These are phyloP conservation scores for Thamnaconus septentrionalis DNA, from an alignment of 2,113 vertebrate genomes.

Conservation along the genomic window DNA sequence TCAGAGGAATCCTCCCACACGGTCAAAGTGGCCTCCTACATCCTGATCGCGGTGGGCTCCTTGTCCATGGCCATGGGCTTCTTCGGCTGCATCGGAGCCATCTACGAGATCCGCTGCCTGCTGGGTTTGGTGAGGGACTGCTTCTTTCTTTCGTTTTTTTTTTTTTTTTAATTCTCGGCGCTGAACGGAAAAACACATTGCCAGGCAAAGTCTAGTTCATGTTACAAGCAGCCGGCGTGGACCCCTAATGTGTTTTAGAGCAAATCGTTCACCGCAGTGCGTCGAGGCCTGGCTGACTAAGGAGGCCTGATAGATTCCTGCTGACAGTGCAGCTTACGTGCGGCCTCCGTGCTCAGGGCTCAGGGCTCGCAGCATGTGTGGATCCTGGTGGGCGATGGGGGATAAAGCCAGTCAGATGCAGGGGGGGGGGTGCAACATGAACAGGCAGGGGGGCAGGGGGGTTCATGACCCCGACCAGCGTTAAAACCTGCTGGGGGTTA, in stretches of 20 bases:
- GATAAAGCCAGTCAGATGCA: conserved; percentile 54
- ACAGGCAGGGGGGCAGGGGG: conserved; percentile 14
- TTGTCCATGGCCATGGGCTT: conserved; percentile 91
- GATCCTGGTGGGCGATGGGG: conserved; percentile 34
- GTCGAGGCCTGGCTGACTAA: conserved; percentile 32
- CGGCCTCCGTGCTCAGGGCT: conserved; percentile 27
- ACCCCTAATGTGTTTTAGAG: no score
- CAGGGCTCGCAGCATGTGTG: conserved; percentile 45
- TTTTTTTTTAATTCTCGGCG: not conserved
- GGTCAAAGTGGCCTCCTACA: conserved; percentile 78
- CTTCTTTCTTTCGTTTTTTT: not conserved
- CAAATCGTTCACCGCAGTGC: conserved; percentile 12
- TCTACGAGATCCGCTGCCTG: conserved; percentile 89
- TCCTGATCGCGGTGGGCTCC: conserved; percentile 81
- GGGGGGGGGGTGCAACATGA: conserved; percentile 42
- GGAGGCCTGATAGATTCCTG: conserved; percentile 39
- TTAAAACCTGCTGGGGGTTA: conserved; percentile 60
- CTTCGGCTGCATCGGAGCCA: conserved; percentile 89
- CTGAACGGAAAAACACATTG: no score
- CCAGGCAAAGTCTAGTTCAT: no score
- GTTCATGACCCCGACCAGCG: conserved; percentile 34
- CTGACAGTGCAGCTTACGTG: conserved; percentile 44
- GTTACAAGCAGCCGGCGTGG: no score
- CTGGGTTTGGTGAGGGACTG: conserved; percentile 85
- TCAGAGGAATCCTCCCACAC: conserved; percentile 83